Evolutionary conservation across 2,113 vertebrate genomes (phyloP).

Genomic region (Cyprinodon brontotheroides): DNA sequence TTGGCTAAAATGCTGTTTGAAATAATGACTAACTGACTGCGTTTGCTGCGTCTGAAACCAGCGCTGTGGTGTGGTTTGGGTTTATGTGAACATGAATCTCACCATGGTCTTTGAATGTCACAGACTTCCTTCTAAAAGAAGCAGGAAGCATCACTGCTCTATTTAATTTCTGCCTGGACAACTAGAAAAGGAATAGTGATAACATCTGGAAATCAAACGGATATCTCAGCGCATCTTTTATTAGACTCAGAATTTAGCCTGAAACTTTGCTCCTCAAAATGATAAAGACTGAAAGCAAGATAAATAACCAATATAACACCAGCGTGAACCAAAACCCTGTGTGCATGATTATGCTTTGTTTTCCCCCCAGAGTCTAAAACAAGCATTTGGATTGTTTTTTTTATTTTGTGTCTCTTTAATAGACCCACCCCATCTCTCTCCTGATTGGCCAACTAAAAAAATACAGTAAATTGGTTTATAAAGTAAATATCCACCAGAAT

Average conservation of each 20-base stretch:
- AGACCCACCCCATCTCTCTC: too few relatives aligned
- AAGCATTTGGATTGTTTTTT: too few relatives aligned
- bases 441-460: too few relatives aligned
- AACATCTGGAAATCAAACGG: background rate
- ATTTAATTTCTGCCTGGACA: background rate
- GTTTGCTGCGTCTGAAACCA: background rate
- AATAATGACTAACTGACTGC: background rate
- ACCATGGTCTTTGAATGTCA: constrained; percentile 27
- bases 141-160: constrained; percentile 12
- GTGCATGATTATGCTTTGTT: too few relatives aligned
- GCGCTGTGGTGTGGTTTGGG: background rate
- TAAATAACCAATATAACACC: background rate
- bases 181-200: background rate
- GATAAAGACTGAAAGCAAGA: background rate
- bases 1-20: background rate
- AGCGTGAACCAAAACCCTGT: background rate
- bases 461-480: too few relatives aligned
- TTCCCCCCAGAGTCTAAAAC: too few relatives aligned
- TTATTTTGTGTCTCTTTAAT: too few relatives aligned
- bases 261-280: background rate
- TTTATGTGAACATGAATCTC: constrained; percentile 4
- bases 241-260: background rate
- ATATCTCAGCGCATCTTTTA: background rate
- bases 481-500: background rate
- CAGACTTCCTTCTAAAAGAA: constrained; percentile 15